Evolutionary conservation across 2,113 vertebrate species (phyloP).

Genomic region (Hypomesus transpacificus): DNA sequence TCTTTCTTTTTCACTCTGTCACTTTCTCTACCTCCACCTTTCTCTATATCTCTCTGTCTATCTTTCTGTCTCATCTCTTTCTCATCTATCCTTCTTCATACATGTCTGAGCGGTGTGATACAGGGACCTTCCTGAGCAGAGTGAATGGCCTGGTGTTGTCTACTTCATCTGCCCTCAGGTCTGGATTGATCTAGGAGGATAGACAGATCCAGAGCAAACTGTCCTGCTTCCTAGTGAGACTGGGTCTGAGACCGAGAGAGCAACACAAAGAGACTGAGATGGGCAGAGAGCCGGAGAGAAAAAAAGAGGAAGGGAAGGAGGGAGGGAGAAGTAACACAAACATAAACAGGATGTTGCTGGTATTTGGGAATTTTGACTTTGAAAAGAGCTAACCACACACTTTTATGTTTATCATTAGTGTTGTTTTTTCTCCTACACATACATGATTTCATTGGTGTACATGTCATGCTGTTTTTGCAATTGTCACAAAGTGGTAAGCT

Average conservation of each 20-base stretch:
- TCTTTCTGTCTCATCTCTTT: not conserved
- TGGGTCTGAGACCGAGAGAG: not conserved
- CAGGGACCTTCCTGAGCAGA: slow-evolving; percentile 22
- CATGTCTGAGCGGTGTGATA: slow-evolving; percentile 21
- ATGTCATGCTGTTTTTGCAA: too few species aligned
- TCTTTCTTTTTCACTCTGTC: not conserved
- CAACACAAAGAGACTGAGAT: not conserved
- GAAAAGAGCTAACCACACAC: not conserved
- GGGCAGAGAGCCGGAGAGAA: not conserved
- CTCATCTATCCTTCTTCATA: too few species aligned
- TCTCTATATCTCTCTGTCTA: not conserved
- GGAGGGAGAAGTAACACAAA: not conserved
- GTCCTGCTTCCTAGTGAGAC: slow-evolving; percentile 1
- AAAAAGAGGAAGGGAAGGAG: not conserved
- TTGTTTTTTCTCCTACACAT: too few species aligned
- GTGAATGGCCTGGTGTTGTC: slow-evolving; percentile 36
- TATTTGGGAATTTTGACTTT: not conserved
- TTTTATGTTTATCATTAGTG: too few species aligned
- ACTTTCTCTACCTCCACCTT: slow-evolving; percentile 2
- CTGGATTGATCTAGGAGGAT: slow-evolving; percentile 56
- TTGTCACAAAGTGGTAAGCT: too few species aligned
- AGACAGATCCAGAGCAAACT: too few species aligned
- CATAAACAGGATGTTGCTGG: slow-evolving; percentile 4
- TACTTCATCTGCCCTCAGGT: slow-evolving; percentile 37
- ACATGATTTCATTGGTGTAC: too few species aligned